Base-by-base conservation (phyloP, 2,888 invertebrate species). In the Lasioglossum vierecki region DNA sequence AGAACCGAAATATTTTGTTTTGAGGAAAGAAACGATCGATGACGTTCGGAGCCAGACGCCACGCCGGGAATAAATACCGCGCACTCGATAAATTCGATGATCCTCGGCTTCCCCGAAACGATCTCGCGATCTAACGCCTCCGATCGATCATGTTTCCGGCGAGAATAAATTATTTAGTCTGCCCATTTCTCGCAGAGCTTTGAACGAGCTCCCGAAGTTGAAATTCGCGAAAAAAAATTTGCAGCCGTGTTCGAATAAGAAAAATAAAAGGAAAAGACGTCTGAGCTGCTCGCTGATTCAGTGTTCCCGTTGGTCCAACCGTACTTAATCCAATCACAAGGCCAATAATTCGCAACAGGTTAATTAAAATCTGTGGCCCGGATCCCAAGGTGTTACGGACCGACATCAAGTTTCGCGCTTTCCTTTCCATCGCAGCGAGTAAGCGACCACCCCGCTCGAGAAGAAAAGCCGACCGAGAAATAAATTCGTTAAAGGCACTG, bases 401-500 rank as follows among this genome's bases (percentile, higher is more conserved):
- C 39, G n/a, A 35, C 68, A 39, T 11, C 41, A 41, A 68, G 39
- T 68, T 68, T 9, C 39, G 68, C 68, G 68, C 35, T n/a, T 39
- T 68, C 41, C 18, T 68, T 39, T 41, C n/a, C 35, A 18, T 15
- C 66, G 66, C 15, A 9, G 68, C 68, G 6, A 0, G 2, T 39
- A 18, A 30, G 63, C 2, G 26, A 3, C 15, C 46, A 15, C 26
- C 46, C 5, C 15, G 6, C 49, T 49, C 1, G 6, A 5, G 18
- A n/a, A 57, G 15, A 71, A 15, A 46, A 49, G n/a, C 9, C 39
- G 18, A 11, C 39, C 41, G 41, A n/a, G 70, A 73, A 46, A 83
- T 41, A 83, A 83, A 83, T 73, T 83, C 57, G 46, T 83, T 83
- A 74, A 79, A 72, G 66, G 46, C 5, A 22, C 22, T n/a, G 60